These are phyloP conservation scores for Karalla daura DNA, from an alignment of 2,797 vertebrate species.

Conservation along the genomic window DNA sequence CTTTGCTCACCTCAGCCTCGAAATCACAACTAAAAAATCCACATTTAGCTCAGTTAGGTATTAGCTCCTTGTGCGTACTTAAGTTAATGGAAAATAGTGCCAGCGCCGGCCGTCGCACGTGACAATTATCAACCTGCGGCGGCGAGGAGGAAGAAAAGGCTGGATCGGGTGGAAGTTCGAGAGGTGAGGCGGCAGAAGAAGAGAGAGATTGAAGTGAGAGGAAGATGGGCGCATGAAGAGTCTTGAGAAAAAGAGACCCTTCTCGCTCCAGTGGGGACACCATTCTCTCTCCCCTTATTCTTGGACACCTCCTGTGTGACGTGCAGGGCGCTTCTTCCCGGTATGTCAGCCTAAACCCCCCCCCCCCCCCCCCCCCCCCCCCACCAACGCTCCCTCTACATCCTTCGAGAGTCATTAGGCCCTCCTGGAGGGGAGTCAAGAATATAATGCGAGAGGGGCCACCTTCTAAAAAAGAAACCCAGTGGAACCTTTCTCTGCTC, in stretches of 20 bases:
- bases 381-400: conserved; percentile 46
- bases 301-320: conserved; percentile 53
- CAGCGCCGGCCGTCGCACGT: conserved; percentile 53
- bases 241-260: conserved; percentile 76
- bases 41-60: conserved; percentile 59
- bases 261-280: conserved; percentile 70
- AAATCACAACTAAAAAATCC: conserved; percentile 55
- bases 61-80: conserved; percentile 68
- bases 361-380: conserved; percentile 71
- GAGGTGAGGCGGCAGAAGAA: conserved; percentile 65
- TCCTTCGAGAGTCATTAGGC: conserved; percentile 85
- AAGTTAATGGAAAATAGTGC: conserved; percentile 69
- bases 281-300: conserved; percentile 63
- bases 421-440: conserved; percentile 92
- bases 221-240: conserved; percentile 77
- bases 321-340: conserved; percentile 82
- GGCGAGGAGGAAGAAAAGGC: conserved; percentile 46
- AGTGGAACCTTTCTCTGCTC: conserved; percentile 69
- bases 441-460: conserved; percentile 92
- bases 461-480: conserved; percentile 80
- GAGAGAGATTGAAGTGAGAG: conserved; percentile 76
- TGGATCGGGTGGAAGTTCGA: conserved; percentile 61
- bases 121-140: conserved; percentile 69
- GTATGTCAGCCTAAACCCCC: conserved; percentile 75
- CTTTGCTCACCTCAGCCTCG: no score